A percentile compares a stretch with the other conserved stretches of the same genome.
Conservation (phyloP, 2,888 invertebrate species). For the Ectemnius lituratus region DNA sequence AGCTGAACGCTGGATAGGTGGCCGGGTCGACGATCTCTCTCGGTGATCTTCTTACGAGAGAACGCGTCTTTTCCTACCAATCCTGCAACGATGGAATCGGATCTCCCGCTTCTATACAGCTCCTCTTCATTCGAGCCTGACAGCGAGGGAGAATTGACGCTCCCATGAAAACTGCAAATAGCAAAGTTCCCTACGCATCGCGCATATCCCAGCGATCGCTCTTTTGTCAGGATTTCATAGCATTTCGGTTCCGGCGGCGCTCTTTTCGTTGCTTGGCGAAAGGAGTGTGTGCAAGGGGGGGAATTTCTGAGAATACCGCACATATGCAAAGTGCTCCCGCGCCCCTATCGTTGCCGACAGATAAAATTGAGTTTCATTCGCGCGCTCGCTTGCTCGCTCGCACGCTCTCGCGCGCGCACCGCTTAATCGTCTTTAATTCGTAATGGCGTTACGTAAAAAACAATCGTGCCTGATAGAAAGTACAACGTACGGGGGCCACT, state of each 20-base stretch:
- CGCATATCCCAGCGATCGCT: too few species aligned
- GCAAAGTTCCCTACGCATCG: too few species aligned
- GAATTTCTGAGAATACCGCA: too few species aligned
- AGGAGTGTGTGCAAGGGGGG: too few species aligned
- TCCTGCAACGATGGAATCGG: slow-evolving; percentile 16
- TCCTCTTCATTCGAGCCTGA: slow-evolving; percentile 8
- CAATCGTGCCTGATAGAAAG: slow-evolving; percentile 49
- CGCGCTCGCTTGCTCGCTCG: slow-evolving; percentile 25
- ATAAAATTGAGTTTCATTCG: slow-evolving; percentile 49
- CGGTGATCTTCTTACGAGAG: neutral
- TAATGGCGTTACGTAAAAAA: slow-evolving; percentile 71
- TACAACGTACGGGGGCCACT: slow-evolving; percentile 43
- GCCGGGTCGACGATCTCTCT: slow-evolving; percentile 63
- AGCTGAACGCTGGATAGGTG: slow-evolving; percentile 59
- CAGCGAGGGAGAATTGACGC: neutral
- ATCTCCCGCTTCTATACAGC: neutral
- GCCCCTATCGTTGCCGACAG: neutral
- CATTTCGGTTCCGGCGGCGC: too few species aligned
- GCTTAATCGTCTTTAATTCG: slow-evolving; percentile 67
- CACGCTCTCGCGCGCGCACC: slow-evolving; percentile 14
- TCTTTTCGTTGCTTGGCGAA: too few species aligned
- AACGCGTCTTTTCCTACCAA: slow-evolving; percentile 18
- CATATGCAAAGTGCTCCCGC: too few species aligned
- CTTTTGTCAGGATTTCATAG: too few species aligned
- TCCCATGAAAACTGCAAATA: too few species aligned